Conservation (phyloP, 2,888 invertebrate genomes). For the Dascillus cervinus region DNA sequence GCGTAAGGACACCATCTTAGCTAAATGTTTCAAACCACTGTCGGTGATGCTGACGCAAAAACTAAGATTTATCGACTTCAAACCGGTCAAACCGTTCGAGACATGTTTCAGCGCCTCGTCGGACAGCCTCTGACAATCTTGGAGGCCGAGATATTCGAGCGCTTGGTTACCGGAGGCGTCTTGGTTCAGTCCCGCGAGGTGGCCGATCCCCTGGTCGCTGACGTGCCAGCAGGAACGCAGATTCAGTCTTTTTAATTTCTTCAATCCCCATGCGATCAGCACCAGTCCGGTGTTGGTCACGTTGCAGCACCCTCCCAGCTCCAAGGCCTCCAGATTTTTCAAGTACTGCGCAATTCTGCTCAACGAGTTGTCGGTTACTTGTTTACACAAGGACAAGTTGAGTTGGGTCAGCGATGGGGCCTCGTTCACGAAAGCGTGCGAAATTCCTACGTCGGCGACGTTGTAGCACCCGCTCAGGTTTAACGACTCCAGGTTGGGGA, state of each 20-base stretch:
- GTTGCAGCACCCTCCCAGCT: constrained; percentile 87
- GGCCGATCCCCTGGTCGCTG: constrained; percentile 83
- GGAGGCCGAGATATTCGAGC: constrained; percentile 78
- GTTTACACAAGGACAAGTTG: constrained; percentile 88
- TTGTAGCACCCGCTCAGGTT: constrained; percentile 92
- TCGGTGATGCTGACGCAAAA: constrained; percentile 95
- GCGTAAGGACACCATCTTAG: constrained; percentile 73
- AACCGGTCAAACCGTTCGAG: constrained; percentile 68
- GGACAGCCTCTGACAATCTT: constrained; percentile 90
- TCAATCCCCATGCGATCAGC: constrained; percentile 80
- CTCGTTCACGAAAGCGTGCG: constrained; percentile 73
- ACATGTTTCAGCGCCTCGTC: constrained; percentile 86
- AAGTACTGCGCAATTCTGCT: constrained; percentile 77
- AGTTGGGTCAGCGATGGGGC: constrained; percentile 70
- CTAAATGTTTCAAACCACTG: constrained; percentile 79
- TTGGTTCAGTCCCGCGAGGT: constrained; percentile 68
- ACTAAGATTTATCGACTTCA: constrained; percentile 84
- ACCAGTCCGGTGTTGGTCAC: constrained; percentile 83
- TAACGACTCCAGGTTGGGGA: constrained; percentile 79
- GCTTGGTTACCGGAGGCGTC: constrained; percentile 62
- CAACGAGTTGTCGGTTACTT: constrained; percentile 86
- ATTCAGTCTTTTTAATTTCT: constrained; percentile 75
- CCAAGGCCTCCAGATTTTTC: constrained; percentile 78
- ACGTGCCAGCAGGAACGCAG: constrained; percentile 89
- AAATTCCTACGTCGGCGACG: constrained; percentile 78